Percentiles rank a stretch among this genome's conserved stretches.
Evolutionary conservation across 2,888 invertebrate genomes (phyloP).

Genomic region (Brachyptera risi): DNA sequence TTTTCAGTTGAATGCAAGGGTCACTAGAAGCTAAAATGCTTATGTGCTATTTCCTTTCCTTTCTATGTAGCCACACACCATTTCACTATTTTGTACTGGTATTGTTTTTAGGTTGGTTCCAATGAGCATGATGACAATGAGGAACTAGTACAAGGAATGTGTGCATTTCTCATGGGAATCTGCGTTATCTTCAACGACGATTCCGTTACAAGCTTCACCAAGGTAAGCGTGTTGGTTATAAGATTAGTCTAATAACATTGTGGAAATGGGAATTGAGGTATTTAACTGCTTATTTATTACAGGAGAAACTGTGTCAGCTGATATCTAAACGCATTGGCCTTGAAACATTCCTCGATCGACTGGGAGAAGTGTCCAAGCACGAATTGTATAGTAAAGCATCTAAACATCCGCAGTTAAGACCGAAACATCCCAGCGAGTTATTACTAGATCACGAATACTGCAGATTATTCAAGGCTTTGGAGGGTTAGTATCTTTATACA

Average conservation of each 20-base stretch:
- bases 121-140: conserved; percentile 91
- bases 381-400: conserved; percentile 89
- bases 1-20: no score
- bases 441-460: conserved; percentile 95
- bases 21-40: no score
- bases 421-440: conserved; percentile 70
- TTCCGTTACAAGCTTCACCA: conserved; percentile 67
- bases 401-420: conserved; percentile 87
- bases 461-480: conserved; percentile 77
- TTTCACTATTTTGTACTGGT: not conserved
- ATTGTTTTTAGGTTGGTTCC: conserved; percentile 62
- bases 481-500: no score
- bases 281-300: not conserved
- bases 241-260: not conserved
- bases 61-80: no score
- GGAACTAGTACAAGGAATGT: conserved; percentile 78
- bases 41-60: conserved; percentile 24
- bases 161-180: conserved; percentile 89
- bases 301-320: conserved; percentile 73
- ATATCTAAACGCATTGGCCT: conserved; percentile 86
- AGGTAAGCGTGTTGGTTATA: conserved; percentile 42
- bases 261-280: not conserved
- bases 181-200: conserved; percentile 89
- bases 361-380: conserved; percentile 80
- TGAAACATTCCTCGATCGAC: conserved; percentile 80